A percentile compares a stretch with the other conserved stretches of the same genome.
phyloP scores from a whole-genome alignment of 2,113 vertebrate species.

The Aythya baeri region DNA sequence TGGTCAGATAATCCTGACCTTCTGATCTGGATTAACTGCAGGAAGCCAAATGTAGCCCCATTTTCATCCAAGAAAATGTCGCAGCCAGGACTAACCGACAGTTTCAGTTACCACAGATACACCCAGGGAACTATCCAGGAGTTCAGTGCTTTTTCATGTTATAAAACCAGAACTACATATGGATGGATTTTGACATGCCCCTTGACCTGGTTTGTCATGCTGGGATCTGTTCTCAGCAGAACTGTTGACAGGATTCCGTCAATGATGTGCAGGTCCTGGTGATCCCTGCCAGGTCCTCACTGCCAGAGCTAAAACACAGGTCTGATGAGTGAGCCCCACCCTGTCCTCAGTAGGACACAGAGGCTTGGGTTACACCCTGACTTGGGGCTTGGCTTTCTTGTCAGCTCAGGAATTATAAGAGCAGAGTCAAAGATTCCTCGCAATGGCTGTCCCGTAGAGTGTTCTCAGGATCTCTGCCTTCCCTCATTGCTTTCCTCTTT shows the following conservation, averaged over 20 bases:
- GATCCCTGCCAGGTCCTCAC: background rate
- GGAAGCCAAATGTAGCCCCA: background rate
- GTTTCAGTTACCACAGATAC: background rate
- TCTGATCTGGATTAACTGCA: background rate
- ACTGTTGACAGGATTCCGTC: background rate
- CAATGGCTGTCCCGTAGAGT: background rate
- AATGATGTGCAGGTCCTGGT: fast-evolving
- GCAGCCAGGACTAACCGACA: background rate
- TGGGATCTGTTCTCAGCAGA: background rate
- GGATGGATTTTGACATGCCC: background rate
- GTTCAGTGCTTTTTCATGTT: background rate
- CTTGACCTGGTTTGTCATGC: background rate
- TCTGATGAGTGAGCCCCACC: background rate
- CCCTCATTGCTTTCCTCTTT: background rate
- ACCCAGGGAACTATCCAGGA: background rate
- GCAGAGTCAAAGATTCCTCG: background rate
- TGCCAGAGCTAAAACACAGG: background rate
- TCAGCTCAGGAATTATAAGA: background rate
- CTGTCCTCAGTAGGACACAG: background rate
- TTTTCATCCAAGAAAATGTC: background rate
- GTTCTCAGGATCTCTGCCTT: background rate
- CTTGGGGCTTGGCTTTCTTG: background rate
- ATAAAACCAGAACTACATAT: background rate
- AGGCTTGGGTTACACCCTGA: background rate
- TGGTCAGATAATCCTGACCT: background rate